Conservation (phyloP, 2,888 invertebrate species). For the Euphydryas editha region DNA sequence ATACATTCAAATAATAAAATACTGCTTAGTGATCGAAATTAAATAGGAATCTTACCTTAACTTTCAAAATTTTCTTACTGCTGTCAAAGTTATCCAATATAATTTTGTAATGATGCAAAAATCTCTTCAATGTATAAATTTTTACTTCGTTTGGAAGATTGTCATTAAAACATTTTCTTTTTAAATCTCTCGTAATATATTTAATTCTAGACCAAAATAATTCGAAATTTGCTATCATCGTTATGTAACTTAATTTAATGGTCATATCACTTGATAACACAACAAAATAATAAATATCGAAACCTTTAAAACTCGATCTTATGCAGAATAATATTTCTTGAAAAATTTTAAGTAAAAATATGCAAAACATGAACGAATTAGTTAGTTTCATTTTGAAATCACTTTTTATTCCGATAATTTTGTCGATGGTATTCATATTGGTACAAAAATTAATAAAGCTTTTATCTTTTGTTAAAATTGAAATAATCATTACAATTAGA, state of each 20-base stretch:
- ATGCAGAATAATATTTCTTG: too few relatives aligned
- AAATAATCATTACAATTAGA: not conserved
- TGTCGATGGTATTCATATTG: not conserved
- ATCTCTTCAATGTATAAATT: not conserved
- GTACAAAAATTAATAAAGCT: not conserved
- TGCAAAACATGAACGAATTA: not conserved
- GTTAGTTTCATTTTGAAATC: not conserved
- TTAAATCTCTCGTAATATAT: not conserved
- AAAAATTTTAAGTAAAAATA: too few relatives aligned
- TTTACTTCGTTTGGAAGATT: not conserved
- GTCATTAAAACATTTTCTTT: not conserved
- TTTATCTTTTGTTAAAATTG: not conserved
- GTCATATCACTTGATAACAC: not conserved
- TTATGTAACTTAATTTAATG: constrained; percentile 6
- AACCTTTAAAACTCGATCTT: not conserved
- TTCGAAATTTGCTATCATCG: constrained; percentile 23
- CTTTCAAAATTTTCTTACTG: too few relatives aligned
- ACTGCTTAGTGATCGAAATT: too few relatives aligned
- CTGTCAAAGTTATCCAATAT: not conserved
- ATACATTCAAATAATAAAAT: too few relatives aligned
- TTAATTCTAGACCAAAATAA: constrained; percentile 19
- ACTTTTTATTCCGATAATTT: not conserved
- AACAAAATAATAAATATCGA: not conserved
- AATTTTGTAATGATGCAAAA: not conserved
- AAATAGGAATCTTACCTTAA: too few relatives aligned